Evolutionary conservation across 1,140 invertebrate species (phyloP), one percentile per base, ranked within the genome.

Genomic region (Aradophagus sp.): DNA sequence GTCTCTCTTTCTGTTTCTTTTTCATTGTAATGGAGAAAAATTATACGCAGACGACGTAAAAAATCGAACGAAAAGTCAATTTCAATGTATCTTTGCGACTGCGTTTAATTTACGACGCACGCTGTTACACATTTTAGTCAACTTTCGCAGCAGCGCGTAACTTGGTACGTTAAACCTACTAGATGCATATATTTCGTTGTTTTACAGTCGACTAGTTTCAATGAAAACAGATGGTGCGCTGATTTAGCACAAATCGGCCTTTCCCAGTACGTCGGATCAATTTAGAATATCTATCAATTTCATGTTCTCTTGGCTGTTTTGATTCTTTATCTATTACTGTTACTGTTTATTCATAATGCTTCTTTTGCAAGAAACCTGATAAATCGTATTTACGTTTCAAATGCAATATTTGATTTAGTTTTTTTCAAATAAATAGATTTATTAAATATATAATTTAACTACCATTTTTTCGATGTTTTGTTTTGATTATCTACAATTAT

Each of bases 221-320:
- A 71, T 71, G 67, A 63, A 71, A 71, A 71, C 53, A 71, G 67
- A 71, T 71, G 59, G 59, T 59, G 39, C 47, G 41, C 45, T 59
- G 59, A 59, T 63, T 63, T 62, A 58, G 45, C 53, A 59, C 67
- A 62, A 65, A 45, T 71, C 38, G 32, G 20, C 52, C 38, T 59
- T 58, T 65, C 20, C 23, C 39, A 2, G 47, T 14, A 42, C 23
- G 55, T 41, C 13, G 34, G 34, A 20, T 61, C 56, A 68, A 61
- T 68, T 70, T 63, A 42, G 38, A 56, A 55, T 55, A 69, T 55
- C 55, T 62, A 62, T 69, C 31, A 62, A 50, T 62, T 61, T 48
- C 34, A 58, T 39, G 44, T 52, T 55, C 29, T 45, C n/a, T n/a
- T n/a, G n/a, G n/a, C n/a, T n/a, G n/a, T n/a, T n/a, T n/a, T n/a